These are phyloP conservation scores for Acleris cristana DNA, from an alignment of 2,888 invertebrate species.

Conservation along the genomic window DNA sequence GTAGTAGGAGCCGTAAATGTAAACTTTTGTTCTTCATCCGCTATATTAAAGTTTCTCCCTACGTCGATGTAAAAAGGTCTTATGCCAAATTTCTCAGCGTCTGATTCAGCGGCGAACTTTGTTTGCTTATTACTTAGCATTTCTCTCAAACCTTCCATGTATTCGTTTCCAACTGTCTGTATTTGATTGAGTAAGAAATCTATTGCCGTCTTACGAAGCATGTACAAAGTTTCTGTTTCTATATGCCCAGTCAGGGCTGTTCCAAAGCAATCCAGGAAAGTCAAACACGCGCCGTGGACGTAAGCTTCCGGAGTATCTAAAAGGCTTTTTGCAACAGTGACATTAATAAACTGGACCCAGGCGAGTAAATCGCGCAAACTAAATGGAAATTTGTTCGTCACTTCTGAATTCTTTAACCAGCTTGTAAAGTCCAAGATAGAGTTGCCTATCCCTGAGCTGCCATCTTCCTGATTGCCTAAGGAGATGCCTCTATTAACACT, in stretches of 20 bases:
- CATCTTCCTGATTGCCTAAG: conserved; percentile 79
- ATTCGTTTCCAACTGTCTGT: conserved; percentile 64
- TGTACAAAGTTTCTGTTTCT: conserved; percentile 76
- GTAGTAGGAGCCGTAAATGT: conserved; percentile 91
- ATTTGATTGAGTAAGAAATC: conserved; percentile 83
- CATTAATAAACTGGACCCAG: conserved; percentile 96
- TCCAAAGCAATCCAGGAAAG: conserved; percentile 96
- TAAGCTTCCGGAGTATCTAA: conserved; percentile 87
- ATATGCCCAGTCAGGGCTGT: conserved; percentile 90
- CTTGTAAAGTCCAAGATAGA: conserved; percentile 91
- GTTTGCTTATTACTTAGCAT: conserved; percentile 64
- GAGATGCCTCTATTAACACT: conserved; percentile 86
- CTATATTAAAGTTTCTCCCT: conserved; percentile 62
- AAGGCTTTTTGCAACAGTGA: conserved; percentile 70
- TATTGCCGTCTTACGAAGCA: conserved; percentile 80
- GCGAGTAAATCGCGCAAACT: conserved; percentile 96
- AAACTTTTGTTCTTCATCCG: conserved; percentile 76
- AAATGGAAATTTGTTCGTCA: conserved; percentile 90
- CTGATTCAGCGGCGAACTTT: conserved; percentile 63
- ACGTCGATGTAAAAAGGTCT: conserved; percentile 89
- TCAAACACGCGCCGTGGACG: conserved; percentile 95
- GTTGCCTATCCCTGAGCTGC: conserved; percentile 85
- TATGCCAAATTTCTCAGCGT: conserved; percentile 86
- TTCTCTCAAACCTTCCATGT: conserved; percentile 57
- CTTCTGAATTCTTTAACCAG: conserved; percentile 88